Percentiles rank a stretch among this genome's conserved stretches.
Evolutionary conservation across 2,888 invertebrate genomes (phyloP).

Genomic region (Rotaria macrura): DNA sequence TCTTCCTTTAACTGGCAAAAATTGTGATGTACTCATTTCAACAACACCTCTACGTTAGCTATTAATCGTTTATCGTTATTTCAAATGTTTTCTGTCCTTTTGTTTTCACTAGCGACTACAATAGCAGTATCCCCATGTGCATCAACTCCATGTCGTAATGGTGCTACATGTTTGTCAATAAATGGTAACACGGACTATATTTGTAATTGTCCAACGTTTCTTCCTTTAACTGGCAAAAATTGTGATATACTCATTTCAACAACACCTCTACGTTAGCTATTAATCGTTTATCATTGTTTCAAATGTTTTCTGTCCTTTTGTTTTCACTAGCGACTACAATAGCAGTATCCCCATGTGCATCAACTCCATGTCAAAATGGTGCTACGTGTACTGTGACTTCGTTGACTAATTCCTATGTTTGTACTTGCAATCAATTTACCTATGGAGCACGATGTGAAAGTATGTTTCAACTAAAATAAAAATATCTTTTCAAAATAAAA

Average conservation of each 20-base stretch:
- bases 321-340: neutral
- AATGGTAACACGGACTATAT: neutral
- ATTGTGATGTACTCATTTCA: neutral
- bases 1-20: neutral
- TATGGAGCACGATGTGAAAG: neutral
- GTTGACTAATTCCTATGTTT: neutral
- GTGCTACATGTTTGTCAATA: neutral
- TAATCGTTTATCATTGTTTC: neutral
- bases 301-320: neutral
- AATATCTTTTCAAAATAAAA: neutral
- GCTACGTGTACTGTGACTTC: too few species aligned
- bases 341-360: neutral
- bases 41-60: neutral
- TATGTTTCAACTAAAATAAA: neutral
- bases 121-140: neutral
- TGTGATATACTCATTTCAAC: neutral
- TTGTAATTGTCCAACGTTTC: neutral
- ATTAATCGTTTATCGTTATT: neutral
- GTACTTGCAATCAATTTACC: neutral
- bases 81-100: neutral
- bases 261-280: neutral
- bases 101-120: neutral
- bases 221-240: neutral
- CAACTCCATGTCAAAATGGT: neutral
- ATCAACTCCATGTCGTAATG: neutral